A percentile compares a stretch with the other conserved stretches of the same genome.
Evolutionary conservation across 2,113 vertebrate species (phyloP).

Genomic region (Psilopsiagon aymara): DNA sequence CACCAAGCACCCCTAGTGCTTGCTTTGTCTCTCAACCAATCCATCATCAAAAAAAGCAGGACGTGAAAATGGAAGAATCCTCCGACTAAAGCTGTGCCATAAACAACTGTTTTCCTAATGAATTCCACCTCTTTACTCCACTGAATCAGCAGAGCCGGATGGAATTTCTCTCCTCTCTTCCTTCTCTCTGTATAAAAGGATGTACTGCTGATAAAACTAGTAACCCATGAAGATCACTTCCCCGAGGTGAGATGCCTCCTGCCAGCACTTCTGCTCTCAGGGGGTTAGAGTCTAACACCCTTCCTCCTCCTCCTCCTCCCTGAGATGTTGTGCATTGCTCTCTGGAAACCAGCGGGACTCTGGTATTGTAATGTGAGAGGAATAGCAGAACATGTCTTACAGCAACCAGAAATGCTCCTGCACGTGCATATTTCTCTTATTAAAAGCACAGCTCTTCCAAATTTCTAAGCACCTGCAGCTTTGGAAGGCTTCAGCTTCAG

Average conservation of each 20-base stretch:
- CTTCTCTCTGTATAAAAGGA: conserved; percentile 18
- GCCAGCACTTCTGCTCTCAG: neutral
- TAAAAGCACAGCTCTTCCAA: neutral
- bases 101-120: conserved; percentile 76
- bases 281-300: neutral
- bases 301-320: neutral
- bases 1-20: conserved; percentile 65
- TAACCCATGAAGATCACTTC: conserved; percentile 13
- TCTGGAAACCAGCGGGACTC: neutral
- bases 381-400: neutral
- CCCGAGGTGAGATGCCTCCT: neutral
- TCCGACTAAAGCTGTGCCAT: conserved; percentile 58
- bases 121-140: conserved; percentile 73
- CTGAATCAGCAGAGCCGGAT: conserved; percentile 60
- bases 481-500: neutral
- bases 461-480: neutral
- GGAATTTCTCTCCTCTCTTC: conserved; percentile 52
- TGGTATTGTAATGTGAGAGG: fast-evolving
- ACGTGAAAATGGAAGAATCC: conserved; percentile 73
- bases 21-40: conserved; percentile 76
- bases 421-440: neutral
- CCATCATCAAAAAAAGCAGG: conserved; percentile 66
- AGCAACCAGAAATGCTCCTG: fast-evolving
- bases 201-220: conserved; percentile 38
- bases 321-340: fast-evolving